Percentiles rank a stretch among this genome's conserved stretches.
Conservation (phyloP, 2,113 vertebrate species). For the Sapayoa aenigma region DNA sequence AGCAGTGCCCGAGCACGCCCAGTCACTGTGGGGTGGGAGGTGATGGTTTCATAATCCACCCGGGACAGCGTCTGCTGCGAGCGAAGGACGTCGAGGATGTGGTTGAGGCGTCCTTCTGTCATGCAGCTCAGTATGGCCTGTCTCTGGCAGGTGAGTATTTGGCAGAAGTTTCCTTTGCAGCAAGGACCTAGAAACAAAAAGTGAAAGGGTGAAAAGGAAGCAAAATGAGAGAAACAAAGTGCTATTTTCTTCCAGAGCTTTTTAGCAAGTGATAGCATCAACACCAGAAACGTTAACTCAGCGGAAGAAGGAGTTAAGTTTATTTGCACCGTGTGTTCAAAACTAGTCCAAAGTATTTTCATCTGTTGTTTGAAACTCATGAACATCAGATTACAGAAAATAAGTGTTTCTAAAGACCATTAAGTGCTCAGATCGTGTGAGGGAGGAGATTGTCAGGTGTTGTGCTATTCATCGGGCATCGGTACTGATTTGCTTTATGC, state of each 20-base stretch:
- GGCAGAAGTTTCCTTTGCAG: constrained; percentile 26
- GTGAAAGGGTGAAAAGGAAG: background rate
- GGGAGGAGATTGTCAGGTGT: background rate
- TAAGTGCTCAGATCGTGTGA: background rate
- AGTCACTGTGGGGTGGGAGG: constrained; percentile 52
- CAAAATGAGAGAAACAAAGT: background rate
- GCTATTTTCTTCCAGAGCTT: background rate
- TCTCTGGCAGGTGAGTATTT: constrained; percentile 58
- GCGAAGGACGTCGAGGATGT: constrained; percentile 70
- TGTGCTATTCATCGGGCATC: background rate
- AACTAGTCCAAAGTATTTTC: background rate
- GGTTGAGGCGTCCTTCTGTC: constrained; percentile 78
- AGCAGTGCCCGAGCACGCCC: constrained; percentile 65
- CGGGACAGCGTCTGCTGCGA: constrained; percentile 51
- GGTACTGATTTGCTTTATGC: background rate
- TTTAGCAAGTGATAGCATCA: background rate
- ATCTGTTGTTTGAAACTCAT: background rate
- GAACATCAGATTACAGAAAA: background rate
- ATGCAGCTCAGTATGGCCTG: constrained; percentile 69
- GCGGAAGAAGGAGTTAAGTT: background rate
- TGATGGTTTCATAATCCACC: constrained; percentile 72
- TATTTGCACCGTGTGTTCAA: background rate
- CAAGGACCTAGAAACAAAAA: background rate
- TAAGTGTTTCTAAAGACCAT: background rate
- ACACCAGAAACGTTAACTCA: background rate